Evolutionary conservation across 2,113 vertebrate species (phyloP).

Genomic region (Phodopus roborovskii): DNA sequence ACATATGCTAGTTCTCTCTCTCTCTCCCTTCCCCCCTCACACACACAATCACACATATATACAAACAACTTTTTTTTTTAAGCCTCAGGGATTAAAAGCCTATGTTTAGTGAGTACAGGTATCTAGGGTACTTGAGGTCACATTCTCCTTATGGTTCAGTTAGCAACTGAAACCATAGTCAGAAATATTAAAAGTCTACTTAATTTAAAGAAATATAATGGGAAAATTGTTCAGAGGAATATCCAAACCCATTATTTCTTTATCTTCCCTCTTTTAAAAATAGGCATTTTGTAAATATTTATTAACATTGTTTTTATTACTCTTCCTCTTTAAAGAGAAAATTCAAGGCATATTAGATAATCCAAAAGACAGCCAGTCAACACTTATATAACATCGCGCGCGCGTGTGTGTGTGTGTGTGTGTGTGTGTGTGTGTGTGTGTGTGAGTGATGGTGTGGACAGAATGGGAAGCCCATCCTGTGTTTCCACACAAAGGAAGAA

Average conservation of each 20-base stretch:
- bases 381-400: not conserved
- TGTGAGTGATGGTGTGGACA: not conserved
- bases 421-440: too few species aligned
- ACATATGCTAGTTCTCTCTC: not conserved
- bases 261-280: not conserved
- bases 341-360: not conserved
- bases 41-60: not conserved
- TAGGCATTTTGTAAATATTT: not conserved
- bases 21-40: not conserved
- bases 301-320: not conserved
- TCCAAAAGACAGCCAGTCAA: not conserved
- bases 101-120: not conserved
- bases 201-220: slow-evolving; percentile 28
- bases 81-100: not conserved
- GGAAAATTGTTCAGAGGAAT: not conserved
- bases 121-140: not conserved
- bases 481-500: not conserved
- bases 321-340: not conserved
- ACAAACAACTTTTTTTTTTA: not conserved
- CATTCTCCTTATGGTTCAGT: not conserved
- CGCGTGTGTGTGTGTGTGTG: too few species aligned
- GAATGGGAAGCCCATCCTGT: not conserved
- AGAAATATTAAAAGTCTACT: not conserved
- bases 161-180: not conserved
- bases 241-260: slow-evolving; percentile 8